phyloP scores from a whole-genome alignment of 2,113 vertebrate genomes.

The Pelecanoides urinatrix region DNA sequence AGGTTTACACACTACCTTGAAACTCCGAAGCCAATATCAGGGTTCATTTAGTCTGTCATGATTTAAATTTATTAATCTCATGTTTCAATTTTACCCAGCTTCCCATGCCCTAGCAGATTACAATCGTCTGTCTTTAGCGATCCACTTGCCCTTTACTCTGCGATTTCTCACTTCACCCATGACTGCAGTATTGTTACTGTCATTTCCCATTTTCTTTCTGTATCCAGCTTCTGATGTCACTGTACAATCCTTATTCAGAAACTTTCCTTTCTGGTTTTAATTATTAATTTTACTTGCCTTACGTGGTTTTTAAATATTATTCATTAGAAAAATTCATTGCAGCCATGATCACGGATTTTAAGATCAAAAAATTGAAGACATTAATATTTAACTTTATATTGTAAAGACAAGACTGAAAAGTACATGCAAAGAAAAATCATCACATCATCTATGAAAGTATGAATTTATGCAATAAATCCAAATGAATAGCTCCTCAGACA shows the following conservation, averaged over 20 bases:
- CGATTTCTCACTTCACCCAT: neutral
- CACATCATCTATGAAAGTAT: neutral
- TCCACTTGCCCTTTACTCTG: neutral
- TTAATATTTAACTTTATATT: neutral
- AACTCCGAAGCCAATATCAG: neutral
- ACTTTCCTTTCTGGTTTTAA: neutral
- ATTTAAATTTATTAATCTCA: neutral
- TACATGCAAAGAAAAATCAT: constrained; percentile 11
- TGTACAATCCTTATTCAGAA: neutral
- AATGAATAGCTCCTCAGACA: neutral
- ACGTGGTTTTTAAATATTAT: neutral
- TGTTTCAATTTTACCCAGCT: neutral
- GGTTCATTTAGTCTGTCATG: neutral
- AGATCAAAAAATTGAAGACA: neutral
- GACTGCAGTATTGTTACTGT: neutral
- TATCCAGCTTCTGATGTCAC: neutral
- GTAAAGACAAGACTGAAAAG: neutral
- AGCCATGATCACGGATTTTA: neutral
- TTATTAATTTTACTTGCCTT: neutral
- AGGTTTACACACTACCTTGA: neutral
- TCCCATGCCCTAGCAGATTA: neutral
- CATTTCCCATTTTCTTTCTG: neutral
- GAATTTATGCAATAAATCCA: constrained; percentile 20
- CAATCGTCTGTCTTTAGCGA: neutral
- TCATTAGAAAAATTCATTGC: neutral